Evolutionary conservation across 2,797 vertebrate genomes (phyloP), one percentile per base, ranked within the genome.

Genomic region (Pelochelys cantorii): DNA sequence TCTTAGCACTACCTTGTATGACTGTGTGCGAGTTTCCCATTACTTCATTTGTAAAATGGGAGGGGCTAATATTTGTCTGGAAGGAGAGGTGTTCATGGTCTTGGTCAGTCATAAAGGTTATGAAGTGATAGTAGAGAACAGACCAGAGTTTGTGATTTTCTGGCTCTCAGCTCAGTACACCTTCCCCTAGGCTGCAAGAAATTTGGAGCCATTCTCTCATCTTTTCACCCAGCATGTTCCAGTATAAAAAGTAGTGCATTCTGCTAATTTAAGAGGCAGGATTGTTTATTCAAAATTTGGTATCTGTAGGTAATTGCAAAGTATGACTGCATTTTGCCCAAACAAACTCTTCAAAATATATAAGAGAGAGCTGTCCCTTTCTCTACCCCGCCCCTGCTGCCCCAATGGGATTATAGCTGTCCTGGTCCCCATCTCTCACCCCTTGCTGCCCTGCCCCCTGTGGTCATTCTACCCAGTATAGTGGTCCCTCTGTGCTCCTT

Each of bases 181-280:
- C 55, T 78, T 95, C 79, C 34, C 53, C n/a, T n/a, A 90, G 3
- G 27, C 42, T 83, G 86, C 92, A 90, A 77, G 85, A 93, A 94
- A 83, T 90, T 65, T 68, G 78, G 65, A 54, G 56, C 48, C 22
- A 52, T 37, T 91, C 74, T 96, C 86, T 87, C 85, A 84, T 81
- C 81, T 54, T 48, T 48, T 48, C 42, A 48, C 42, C 42, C 42
- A 48, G 42, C 42, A 48, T 48, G 42, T 48, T 48, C 42, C 2
- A 8, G 42, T 48, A 2, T 48, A 48, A 48, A 48, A 48, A 48
- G 42, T 48, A 48, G 42, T 48, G 42, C 42, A 48, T 48, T 48
- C 8, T 48, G 42, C 42, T 48, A 48, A 48, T 48, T 48, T 48
- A 48, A 48, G 42, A 48, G 42, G 42, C 42, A 48, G 42, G 7